Evolutionary conservation across 2,797 vertebrate genomes (phyloP).

Genomic region (Clarias fuscus): DNA sequence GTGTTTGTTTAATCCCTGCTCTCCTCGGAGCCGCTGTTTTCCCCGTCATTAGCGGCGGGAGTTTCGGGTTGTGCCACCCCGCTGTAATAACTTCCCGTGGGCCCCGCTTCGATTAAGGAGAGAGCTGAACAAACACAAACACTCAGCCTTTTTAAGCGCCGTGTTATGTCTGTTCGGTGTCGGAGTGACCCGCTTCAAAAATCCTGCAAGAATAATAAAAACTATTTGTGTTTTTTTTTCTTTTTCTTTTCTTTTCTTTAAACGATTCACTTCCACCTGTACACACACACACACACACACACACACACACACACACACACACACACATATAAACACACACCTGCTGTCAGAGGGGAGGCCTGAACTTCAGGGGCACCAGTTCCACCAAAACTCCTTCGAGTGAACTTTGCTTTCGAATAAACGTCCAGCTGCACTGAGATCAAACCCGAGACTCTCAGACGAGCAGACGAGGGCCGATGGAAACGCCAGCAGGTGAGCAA

Average conservation of each 20-base stretch:
- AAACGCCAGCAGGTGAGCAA: constrained; percentile 72
- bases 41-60: constrained; percentile 54
- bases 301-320: not conserved
- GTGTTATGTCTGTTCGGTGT: constrained; percentile 56
- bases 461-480: constrained; percentile 30
- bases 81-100: constrained; percentile 63
- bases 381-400: not conserved
- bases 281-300: constrained; percentile 11
- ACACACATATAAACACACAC: not conserved
- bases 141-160: constrained; percentile 44
- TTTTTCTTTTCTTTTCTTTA: not conserved
- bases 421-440: not conserved
- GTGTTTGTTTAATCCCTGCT: constrained; percentile 66
- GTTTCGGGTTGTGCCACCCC: constrained; percentile 43
- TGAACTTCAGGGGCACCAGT: not conserved
- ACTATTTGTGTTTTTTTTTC: not conserved
- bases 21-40: constrained; percentile 54
- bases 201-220: constrained; percentile 24
- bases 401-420: not conserved
- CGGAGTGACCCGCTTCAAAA: constrained; percentile 39
- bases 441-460: not conserved
- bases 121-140: constrained; percentile 77
- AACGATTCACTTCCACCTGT: constrained; percentile 14
- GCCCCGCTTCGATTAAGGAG: constrained; percentile 63
- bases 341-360: constrained; percentile 6